Conservation (phyloP, 2,888 invertebrate species). For the Hemicrepidius hirtus region DNA sequence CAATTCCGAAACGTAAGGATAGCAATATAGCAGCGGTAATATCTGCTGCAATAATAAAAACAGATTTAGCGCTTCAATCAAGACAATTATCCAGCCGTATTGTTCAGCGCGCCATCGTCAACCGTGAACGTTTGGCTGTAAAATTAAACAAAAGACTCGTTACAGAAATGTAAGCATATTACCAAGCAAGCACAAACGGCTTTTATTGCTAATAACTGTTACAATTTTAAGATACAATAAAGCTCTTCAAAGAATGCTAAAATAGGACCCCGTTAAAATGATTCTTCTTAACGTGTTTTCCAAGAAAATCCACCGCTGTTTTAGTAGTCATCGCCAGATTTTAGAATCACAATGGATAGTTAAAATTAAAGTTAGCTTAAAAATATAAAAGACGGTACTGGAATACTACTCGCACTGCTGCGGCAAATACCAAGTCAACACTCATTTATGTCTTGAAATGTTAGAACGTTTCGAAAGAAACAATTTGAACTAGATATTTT, state of each 20-base stretch:
- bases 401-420: too few relatives aligned
- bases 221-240: slow-evolving; percentile 44
- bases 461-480: too few relatives aligned
- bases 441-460: too few relatives aligned
- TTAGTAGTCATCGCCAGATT: too few relatives aligned
- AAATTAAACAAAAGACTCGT: slow-evolving; percentile 49
- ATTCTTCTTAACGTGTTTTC: slow-evolving; percentile 2
- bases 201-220: slow-evolving; percentile 48
- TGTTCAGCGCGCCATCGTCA: slow-evolving; percentile 43
- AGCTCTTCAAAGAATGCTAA: slow-evolving; percentile 36
- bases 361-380: too few relatives aligned
- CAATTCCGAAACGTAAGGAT: slow-evolving; percentile 19
- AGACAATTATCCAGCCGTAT: slow-evolving; percentile 43
- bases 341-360: too few relatives aligned
- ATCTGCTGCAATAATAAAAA: slow-evolving; percentile 46
- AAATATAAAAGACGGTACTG: too few relatives aligned
- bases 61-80: slow-evolving; percentile 48
- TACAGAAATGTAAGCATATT: slow-evolving; percentile 46
- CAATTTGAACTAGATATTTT: too few relatives aligned
- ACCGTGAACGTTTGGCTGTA: slow-evolving; percentile 43
- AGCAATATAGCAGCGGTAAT: slow-evolving; percentile 30
- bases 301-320: too few relatives aligned
- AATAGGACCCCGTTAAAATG: slow-evolving; percentile 23
- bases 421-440: too few relatives aligned
- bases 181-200: slow-evolving; percentile 43